Conservation (phyloP, 2,888 invertebrate species). For the Bembecia ichneumoniformis region DNA sequence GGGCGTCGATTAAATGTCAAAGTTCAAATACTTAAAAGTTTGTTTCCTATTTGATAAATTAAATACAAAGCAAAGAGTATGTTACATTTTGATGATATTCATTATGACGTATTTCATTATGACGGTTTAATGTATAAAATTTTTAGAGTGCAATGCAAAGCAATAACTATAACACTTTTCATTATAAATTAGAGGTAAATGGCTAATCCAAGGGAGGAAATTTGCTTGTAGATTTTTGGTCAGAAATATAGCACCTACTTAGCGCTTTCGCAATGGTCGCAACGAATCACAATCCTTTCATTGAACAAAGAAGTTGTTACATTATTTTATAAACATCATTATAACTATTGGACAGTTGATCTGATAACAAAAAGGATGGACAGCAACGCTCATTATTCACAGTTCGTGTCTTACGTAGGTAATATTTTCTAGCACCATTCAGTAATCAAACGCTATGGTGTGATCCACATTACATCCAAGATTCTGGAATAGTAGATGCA, state of each 20-base stretch:
- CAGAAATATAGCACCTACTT: background rate
- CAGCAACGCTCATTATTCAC: background rate
- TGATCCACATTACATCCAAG: no score
- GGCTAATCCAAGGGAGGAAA: conserved; percentile 6
- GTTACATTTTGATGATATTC: no score
- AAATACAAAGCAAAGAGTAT: no score
- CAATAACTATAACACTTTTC: conserved; percentile 29
- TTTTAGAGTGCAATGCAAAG: conserved; percentile 4
- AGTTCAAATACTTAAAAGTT: no score
- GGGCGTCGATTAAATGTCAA: no score
- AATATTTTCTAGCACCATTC: no score
- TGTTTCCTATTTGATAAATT: no score
- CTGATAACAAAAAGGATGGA: conserved; percentile 38
- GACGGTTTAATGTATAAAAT: no score
- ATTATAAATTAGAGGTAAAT: conserved; percentile 28
- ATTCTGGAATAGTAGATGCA: no score
- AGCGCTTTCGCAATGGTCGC: conserved; percentile 7
- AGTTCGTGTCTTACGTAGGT: background rate
- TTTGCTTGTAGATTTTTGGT: background rate
- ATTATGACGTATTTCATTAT: no score
- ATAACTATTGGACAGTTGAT: conserved; percentile 32
- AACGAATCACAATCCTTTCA: conserved; percentile 3
- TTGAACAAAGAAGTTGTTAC: conserved; percentile 29
- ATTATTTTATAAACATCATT: conserved; percentile 53
- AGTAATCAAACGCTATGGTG: no score